phyloP scores from a whole-genome alignment of 2,113 vertebrate species.

The Rhinichthys klamathensis region DNA sequence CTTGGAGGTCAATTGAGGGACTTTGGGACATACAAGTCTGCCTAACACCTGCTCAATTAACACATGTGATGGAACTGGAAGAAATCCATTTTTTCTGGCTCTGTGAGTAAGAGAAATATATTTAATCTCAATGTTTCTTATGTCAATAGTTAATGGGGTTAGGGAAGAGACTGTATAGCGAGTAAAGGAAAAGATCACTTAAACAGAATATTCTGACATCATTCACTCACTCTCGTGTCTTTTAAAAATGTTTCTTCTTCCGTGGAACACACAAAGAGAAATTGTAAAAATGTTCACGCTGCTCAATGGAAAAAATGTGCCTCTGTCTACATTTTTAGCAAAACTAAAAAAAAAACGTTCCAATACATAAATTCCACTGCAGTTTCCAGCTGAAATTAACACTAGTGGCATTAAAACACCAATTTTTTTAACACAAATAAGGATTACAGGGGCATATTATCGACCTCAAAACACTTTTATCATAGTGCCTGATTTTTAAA shows the following conservation, averaged over 20 bases:
- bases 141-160: neutral
- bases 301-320: neutral
- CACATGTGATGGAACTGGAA: neutral
- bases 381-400: neutral
- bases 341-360: neutral
- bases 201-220: neutral
- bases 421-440: neutral
- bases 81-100: neutral
- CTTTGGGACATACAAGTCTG: constrained; percentile 20
- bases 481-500: neutral
- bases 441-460: neutral
- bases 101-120: neutral
- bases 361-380: neutral
- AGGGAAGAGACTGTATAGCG: neutral
- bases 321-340: neutral
- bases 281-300: neutral
- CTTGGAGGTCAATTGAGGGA: constrained; percentile 50
- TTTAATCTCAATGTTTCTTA: neutral
- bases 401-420: neutral
- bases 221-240: neutral
- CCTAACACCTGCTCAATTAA: constrained; percentile 14
- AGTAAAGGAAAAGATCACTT: neutral
- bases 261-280: neutral
- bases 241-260: neutral
- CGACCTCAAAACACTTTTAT: neutral